phyloP scores from a whole-genome alignment of 2,113 vertebrate species.

The Porphyrio hochstetteri region DNA sequence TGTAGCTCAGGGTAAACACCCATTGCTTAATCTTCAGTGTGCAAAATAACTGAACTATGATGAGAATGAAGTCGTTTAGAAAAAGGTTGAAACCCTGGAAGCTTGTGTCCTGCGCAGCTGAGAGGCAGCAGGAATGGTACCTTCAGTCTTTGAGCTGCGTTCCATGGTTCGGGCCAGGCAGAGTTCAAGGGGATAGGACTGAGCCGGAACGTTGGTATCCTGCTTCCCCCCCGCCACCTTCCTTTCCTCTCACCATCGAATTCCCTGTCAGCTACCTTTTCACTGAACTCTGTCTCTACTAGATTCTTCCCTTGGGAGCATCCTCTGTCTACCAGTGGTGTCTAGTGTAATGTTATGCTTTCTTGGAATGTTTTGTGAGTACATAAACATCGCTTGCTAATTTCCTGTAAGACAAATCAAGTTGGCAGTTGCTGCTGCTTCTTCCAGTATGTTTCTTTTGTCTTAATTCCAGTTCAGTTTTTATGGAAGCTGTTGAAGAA shows the following conservation, averaged over 20 bases:
- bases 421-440: conserved; percentile 31
- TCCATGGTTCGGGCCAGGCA: neutral
- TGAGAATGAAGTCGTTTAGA: neutral
- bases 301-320: conserved; percentile 1
- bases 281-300: conserved; percentile 34
- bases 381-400: conserved; percentile 47
- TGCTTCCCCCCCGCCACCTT: neutral
- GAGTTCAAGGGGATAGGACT: neutral
- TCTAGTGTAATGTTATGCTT: conserved; percentile 61
- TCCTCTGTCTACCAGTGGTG: conserved; percentile 42
- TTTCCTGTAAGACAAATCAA: conserved; percentile 65
- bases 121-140: neutral
- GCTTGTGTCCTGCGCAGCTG: neutral
- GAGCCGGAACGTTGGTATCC: neutral
- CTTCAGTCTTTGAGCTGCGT: neutral
- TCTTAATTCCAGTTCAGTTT: conserved; percentile 40
- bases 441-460: conserved; percentile 56
- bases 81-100: neutral
- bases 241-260: neutral
- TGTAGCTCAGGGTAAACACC: conserved; percentile 28
- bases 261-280: conserved; percentile 1
- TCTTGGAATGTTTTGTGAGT: conserved; percentile 63
- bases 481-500: conserved; percentile 33
- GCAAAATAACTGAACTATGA: neutral
- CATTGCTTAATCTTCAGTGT: conserved; percentile 35